phyloP scores from a whole-genome alignment of 35 echinoderm and acorn worm species.

The Heliocidaris erythrogramma region DNA sequence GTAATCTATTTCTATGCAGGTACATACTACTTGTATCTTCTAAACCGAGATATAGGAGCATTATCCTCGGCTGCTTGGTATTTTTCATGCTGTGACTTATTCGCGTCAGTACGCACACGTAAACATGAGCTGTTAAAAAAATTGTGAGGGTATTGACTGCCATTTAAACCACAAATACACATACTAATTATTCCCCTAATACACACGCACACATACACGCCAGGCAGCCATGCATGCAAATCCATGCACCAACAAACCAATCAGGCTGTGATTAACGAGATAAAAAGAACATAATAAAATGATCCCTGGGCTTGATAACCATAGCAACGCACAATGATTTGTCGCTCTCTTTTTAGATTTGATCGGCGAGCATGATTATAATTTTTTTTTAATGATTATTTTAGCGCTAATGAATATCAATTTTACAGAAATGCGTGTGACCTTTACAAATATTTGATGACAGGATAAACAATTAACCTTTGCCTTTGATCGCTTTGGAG shows the following conservation, averaged over 20 bases:
- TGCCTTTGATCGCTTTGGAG: not conserved
- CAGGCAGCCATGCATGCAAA: not conserved
- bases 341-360: not conserved
- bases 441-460: not conserved
- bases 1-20: too few relatives aligned
- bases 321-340: not conserved
- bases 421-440: not conserved
- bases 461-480: not conserved
- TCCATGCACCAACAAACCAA: not conserved
- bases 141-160: not conserved
- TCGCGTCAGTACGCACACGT: not conserved
- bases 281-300: not conserved
- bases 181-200: too few relatives aligned
- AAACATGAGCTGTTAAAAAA: not conserved
- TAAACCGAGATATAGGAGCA: not conserved
- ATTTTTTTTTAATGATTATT: too few relatives aligned
- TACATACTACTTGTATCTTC: not conserved
- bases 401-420: not conserved
- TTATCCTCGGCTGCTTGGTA: not conserved
- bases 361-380: not conserved
- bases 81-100: not conserved
- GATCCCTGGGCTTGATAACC: not conserved
- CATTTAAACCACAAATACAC: too few relatives aligned
- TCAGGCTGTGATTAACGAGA: not conserved
- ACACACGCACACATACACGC: not conserved